Evolutionary conservation across 2,888 invertebrate genomes (phyloP).

Genomic region (Ditula angustiorana): DNA sequence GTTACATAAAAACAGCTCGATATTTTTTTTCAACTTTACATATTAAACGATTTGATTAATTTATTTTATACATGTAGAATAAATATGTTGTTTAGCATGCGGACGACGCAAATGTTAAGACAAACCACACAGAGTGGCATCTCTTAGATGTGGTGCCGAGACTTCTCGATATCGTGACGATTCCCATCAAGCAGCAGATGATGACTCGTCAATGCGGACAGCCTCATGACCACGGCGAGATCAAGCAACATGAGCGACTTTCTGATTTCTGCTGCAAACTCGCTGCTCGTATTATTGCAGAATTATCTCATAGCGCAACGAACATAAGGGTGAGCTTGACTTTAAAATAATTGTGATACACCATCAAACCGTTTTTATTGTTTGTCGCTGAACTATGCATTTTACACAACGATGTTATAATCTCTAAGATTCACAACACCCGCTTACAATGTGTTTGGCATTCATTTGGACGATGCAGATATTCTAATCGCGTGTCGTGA

Average conservation of each 20-base stretch:
- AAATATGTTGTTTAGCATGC: conserved; percentile 51
- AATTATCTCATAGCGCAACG: conserved; percentile 86
- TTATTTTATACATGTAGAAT: not conserved
- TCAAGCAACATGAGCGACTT: conserved; percentile 84
- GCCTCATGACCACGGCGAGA: conserved; percentile 77
- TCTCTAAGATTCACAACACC: too few relatives aligned
- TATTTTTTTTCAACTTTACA: too few relatives aligned
- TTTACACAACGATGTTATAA: too few relatives aligned
- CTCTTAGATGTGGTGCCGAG: conserved; percentile 94
- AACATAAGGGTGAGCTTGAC: conserved; percentile 58
- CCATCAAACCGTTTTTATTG: too few relatives aligned
- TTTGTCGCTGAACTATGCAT: too few relatives aligned
- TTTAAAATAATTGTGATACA: too few relatives aligned
- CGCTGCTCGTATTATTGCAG: conserved; percentile 93
- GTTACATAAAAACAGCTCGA: too few relatives aligned
- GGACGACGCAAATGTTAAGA: conserved; percentile 53
- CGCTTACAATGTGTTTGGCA: too few relatives aligned
- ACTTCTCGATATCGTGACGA: conserved; percentile 92
- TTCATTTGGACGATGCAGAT: too few relatives aligned
- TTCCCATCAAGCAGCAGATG: conserved; percentile 88
- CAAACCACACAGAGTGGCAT: conserved; percentile 83
- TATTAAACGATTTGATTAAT: too few relatives aligned
- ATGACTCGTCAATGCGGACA: conserved; percentile 79
- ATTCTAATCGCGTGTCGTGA: too few relatives aligned
- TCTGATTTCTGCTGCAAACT: conserved; percentile 91